phyloP scores from a whole-genome alignment of 2,797 vertebrate species.

The Hippoglossus hippoglossus region DNA sequence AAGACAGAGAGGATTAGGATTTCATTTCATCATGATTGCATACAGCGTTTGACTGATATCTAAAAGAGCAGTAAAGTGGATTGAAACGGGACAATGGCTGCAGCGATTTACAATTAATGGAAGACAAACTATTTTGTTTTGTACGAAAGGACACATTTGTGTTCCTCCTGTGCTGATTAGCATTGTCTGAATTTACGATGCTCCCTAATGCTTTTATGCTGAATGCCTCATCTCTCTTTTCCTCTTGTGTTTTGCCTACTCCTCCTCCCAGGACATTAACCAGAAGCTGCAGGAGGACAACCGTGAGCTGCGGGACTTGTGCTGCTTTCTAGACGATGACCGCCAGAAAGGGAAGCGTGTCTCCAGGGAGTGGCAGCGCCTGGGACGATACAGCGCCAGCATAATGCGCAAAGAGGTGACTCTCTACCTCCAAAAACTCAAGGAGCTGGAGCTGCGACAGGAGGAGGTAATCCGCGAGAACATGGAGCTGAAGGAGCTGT shows the following conservation, averaged over 20 bases:
- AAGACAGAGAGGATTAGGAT: slow-evolving; percentile 57
- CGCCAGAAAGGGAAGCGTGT: slow-evolving; percentile 97
- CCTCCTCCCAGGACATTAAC: slow-evolving; percentile 90
- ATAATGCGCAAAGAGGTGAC: slow-evolving; percentile 98
- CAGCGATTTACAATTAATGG: slow-evolving; percentile 35
- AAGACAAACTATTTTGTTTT: slow-evolving; percentile 21
- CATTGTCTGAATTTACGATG: slow-evolving; percentile 19
- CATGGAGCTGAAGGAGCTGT: slow-evolving; percentile 95
- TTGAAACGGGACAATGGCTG: slow-evolving; percentile 47
- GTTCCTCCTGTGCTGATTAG: slow-evolving; percentile 8
- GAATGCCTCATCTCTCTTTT: slow-evolving; percentile 3
- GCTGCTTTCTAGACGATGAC: slow-evolving; percentile 97
- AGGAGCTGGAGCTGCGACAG: slow-evolving; percentile 93
- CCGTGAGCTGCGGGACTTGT: slow-evolving; percentile 95
- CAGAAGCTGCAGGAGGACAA: slow-evolving; percentile 98
- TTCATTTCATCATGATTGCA: slow-evolving; percentile 67
- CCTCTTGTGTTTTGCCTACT: background rate
- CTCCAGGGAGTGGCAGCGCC: slow-evolving; percentile 96
- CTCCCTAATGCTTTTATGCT: background rate
- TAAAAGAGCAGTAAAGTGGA: slow-evolving; percentile 51
- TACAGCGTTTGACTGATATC: slow-evolving; percentile 45
- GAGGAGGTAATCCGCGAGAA: slow-evolving; percentile 96
- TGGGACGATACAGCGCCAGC: slow-evolving; percentile 94
- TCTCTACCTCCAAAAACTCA: slow-evolving; percentile 95
- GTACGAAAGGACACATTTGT: slow-evolving; percentile 28